Percentiles rank a stretch among this genome's conserved stretches.
Evolutionary conservation across 35 echinoderm and acorn worm species (phyloP).

Genomic region (Lytechinus pictus): DNA sequence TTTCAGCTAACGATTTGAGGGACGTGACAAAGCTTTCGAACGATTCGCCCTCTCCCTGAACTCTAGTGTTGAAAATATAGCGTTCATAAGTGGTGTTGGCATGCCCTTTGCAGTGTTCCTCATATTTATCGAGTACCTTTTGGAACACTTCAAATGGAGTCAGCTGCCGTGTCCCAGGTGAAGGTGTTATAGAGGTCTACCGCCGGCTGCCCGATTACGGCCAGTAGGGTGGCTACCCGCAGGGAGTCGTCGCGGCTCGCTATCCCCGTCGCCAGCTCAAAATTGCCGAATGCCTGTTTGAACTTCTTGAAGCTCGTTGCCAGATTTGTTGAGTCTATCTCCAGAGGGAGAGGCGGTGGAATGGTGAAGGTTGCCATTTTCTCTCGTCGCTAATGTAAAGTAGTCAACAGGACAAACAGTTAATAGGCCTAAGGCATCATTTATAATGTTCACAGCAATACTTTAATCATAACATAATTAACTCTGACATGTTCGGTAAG

Average conservation of each 20-base stretch:
- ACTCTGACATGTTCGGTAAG: no score
- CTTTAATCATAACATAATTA: no score
- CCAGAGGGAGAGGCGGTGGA: no score
- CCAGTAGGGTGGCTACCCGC: conserved; percentile 59
- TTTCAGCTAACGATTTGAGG: conserved; percentile 51
- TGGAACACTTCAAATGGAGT: conserved; percentile 51
- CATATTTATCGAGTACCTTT: conserved; percentile 54
- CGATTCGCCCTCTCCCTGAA: conserved; percentile 63
- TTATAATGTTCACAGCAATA: no score
- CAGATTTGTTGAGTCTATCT: no score
- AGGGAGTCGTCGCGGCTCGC: conserved; percentile 34
- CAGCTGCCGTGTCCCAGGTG: conserved; percentile 49
- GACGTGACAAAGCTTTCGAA: neutral
- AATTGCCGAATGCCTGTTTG: no score
- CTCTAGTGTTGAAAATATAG: conserved; percentile 70
- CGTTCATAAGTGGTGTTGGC: conserved; percentile 72
- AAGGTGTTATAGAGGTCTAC: conserved; percentile 76
- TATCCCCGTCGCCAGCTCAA: conserved; percentile 60
- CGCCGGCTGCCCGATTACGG: conserved; percentile 65
- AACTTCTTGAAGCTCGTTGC: no score
- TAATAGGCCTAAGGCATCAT: no score
- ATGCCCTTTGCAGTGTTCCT: no score
- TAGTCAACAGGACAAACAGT: no score
- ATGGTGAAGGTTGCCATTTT: no score
- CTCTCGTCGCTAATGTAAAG: no score